Percentiles rank a stretch among this genome's conserved stretches.
Conservation (phyloP, 2,113 vertebrate genomes). For the Semnopithecus entellus region DNA sequence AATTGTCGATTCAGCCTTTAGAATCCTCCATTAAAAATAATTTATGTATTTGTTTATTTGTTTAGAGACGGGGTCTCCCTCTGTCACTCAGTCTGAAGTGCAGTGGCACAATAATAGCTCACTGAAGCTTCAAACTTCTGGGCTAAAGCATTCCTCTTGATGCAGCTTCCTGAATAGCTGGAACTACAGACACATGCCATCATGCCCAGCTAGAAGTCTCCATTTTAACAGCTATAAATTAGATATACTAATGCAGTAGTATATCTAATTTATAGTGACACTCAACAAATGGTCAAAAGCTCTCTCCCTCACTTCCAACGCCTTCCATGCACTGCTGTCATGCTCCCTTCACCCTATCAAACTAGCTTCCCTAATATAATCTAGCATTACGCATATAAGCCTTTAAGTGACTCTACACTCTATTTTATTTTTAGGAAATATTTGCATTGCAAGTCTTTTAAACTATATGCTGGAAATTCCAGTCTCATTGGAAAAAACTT, state of each 20-base stretch:
- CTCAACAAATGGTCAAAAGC: not conserved
- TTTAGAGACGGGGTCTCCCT: no score
- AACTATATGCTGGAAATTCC: not conserved
- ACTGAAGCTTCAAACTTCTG: no score
- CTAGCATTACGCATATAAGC: not conserved
- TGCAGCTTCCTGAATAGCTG: no score
- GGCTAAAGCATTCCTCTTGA: no score
- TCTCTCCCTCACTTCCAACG: not conserved
- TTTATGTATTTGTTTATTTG: no score
- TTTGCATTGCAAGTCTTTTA: not conserved
- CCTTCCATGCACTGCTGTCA: accelerated
- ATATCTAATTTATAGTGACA: not conserved
- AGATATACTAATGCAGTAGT: not conserved
- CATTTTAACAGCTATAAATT: not conserved
- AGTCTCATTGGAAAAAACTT: not conserved
- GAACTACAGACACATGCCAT: no score
- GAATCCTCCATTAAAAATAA: no score
- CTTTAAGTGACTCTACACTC: not conserved
- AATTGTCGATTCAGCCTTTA: not conserved
- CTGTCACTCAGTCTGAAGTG: no score
- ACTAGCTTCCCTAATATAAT: not conserved
- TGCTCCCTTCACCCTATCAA: not conserved
- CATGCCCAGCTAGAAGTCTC: not conserved
- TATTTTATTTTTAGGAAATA: not conserved
- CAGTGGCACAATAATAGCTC: no score